Evolutionary conservation across 2,113 vertebrate genomes (phyloP).

Genomic region (Nibea coibor): DNA sequence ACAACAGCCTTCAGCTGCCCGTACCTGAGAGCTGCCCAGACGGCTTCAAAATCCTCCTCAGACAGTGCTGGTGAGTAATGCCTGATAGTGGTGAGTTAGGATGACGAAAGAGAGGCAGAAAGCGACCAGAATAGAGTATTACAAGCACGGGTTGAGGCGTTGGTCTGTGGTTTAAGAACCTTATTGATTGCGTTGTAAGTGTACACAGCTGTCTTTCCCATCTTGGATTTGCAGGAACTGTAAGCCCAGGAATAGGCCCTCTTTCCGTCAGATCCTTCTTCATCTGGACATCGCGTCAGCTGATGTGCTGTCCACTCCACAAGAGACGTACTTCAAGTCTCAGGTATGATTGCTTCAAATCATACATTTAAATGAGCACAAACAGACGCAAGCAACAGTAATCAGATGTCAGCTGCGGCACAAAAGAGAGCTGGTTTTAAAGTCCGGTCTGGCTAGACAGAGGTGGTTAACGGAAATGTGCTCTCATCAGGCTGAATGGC

Average conservation of each 20-base stretch:
- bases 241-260: slow-evolving; percentile 95
- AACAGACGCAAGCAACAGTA: not conserved
- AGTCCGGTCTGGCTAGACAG: not conserved
- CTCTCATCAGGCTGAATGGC: slow-evolving; percentile 92
- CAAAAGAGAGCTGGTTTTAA: slow-evolving; percentile 1
- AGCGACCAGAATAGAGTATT: slow-evolving; percentile 17
- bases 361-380: not conserved
- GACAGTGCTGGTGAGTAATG: slow-evolving; percentile 94
- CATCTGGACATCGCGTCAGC: slow-evolving; percentile 97
- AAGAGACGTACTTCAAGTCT: slow-evolving; percentile 98
- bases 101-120: slow-evolving; percentile 1
- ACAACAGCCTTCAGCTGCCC: slow-evolving; percentile 97
- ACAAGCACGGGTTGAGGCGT: slow-evolving; percentile 11
- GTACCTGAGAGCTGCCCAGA: slow-evolving; percentile 96
- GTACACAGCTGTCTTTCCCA: slow-evolving; percentile 51
- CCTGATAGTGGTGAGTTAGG: slow-evolving; percentile 24
- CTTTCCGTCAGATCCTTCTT: slow-evolving; percentile 96
- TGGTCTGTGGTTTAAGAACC: slow-evolving; percentile 35
- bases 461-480: slow-evolving; percentile 56
- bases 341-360: slow-evolving; percentile 81
- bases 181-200: slow-evolving; percentile 60
- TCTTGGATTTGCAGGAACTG: slow-evolving; percentile 88
- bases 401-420: slow-evolving; percentile 29
- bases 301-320: slow-evolving; percentile 94
- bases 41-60: slow-evolving; percentile 97